Base-by-base conservation (phyloP, 2,113 vertebrate genomes). In the Chaetops frenatus region DNA sequence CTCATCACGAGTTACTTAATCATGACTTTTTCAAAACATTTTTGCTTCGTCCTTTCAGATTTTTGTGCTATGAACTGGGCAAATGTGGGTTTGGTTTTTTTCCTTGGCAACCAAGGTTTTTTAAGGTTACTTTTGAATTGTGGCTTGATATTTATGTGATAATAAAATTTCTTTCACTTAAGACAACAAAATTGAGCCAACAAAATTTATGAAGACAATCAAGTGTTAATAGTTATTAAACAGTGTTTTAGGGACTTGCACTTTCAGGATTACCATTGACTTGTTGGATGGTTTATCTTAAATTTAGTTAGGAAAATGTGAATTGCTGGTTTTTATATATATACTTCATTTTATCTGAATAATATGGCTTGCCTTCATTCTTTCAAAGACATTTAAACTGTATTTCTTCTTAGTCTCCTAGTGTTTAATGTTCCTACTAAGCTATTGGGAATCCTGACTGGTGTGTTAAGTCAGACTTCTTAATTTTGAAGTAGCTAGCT, bases 351-450 rank as follows among this genome's bases (percentile, higher is more conserved):
- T 81, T 74, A 29, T 28, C 13, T 45, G 12, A 84, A 14, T 62
- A n/a, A 40, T 18, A 3, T 38, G 3, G 2, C 7, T 92, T 89
- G 19, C 3, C 1, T 11, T 66, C 0, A 1, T 45, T 67, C 76
- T 82, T 67, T 44, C 20, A 38, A 38, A 76, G 24, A 28, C 3
- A 1, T 44, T 38, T 90, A 44, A 76, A 19, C 22, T 82, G 7
- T 69, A 6, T 76, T 74, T 88, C 3, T 51, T 48, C 16, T 77
- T 86, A 25, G 24, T 22, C 7, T 72, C 3, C 61, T 62, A 10
- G 2, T 61, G 6, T 86, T 65, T 83, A 42, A 15, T 9, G 2
- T 50, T 91, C 4, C 9, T 70, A 2, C 28, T 62, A 1, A 44
- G 35, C 21, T 80, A 0, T n/a, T 86, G 31, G 42, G n/a, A 82